Base-by-base conservation (phyloP, 2,888 invertebrate species). In the Argyra leucocephala region DNA sequence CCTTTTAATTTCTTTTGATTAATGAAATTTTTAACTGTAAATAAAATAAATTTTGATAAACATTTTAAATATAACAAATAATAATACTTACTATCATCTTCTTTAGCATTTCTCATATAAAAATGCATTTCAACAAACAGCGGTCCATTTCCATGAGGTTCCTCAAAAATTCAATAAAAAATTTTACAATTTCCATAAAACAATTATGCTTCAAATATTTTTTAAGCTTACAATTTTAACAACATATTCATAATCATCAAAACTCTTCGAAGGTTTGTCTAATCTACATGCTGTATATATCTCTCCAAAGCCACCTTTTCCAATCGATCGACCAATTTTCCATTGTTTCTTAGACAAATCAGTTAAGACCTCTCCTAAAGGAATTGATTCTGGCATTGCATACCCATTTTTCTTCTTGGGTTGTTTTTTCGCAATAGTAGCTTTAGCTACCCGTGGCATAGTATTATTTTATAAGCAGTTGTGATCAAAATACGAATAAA, bases 41-140 rank as follows among this genome's bases (percentile, higher is more conserved):
- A n/a, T n/a, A 61, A 59, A 9, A 2, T 18, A 6, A 26, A 31
- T 31, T 31, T 31, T 31, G 12, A 26, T 26, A n/a, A n/a, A 7
- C 26, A 9, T 4, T 9, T 26, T 26, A 26, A 9, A 26, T 9
- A 26, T 26, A 78, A 70, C 81, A 80, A 66, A 26, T 18, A 57
- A 57, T 63, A 48, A 61, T 58, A 36, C 15, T 84, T 81, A 87
- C 90, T 85, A 69, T 89, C 88, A 68, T 84, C 85, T 71, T 83
- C 78, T 74, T 87, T 90, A 1, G 86, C 88, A 79, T 88, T 88
- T 70, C 88, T 84, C 78, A 89, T 85, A 74, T 91, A 97, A 78
- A 95, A 95, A 81, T 93, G 89, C 82, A 91, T 90, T 81, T 97
- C 96, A 62, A 93, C 92, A 82, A 94, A 98, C 1, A 98, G 80